These are phyloP conservation scores for Brachypteracias leptosomus DNA, from an alignment of 2,113 vertebrate species.

Conservation along the genomic window DNA sequence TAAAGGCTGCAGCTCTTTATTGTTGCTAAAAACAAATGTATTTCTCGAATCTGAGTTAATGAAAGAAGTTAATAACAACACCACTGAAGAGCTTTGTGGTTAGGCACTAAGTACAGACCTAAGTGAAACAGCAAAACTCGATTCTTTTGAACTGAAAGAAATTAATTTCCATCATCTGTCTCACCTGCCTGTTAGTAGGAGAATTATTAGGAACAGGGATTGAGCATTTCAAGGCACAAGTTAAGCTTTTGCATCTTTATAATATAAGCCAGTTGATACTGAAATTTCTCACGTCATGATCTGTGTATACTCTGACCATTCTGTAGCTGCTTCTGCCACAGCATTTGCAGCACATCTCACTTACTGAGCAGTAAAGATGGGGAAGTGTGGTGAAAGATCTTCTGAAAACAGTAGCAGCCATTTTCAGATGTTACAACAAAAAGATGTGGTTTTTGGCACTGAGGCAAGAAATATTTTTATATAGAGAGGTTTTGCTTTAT, in stretches of 20 bases:
- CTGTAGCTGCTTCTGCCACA: slow-evolving; percentile 46
- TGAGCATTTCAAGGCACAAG: slow-evolving; percentile 9
- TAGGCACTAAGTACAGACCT: background rate
- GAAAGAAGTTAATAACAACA: slow-evolving; percentile 72
- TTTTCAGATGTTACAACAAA: slow-evolving; percentile 56
- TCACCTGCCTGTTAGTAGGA: slow-evolving; percentile 3
- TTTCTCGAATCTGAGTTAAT: slow-evolving; percentile 72
- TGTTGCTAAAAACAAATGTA: slow-evolving; percentile 70
- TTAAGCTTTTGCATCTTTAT: slow-evolving; percentile 37
- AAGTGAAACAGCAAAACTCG: background rate
- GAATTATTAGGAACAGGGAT: slow-evolving; percentile 19
- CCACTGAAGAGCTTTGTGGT: slow-evolving; percentile 49
- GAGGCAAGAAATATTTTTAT: background rate
- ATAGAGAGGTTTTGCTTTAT: slow-evolving; percentile 12
- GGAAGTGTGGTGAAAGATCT: slow-evolving; percentile 30
- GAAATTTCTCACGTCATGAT: slow-evolving; percentile 5
- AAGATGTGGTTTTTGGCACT: slow-evolving; percentile 19
- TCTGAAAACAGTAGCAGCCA: slow-evolving; percentile 33
- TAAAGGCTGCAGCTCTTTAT: slow-evolving; percentile 67
- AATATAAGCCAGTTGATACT: background rate
- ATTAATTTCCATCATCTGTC: slow-evolving; percentile 15
- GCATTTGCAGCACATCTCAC: slow-evolving; percentile 48
- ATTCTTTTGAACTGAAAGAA: slow-evolving; percentile 34
- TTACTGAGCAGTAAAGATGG: slow-evolving; percentile 43
- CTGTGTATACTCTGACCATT: slow-evolving; percentile 17